phyloP scores from a whole-genome alignment of 1,140 invertebrate species.

The Lepidurus packardi region DNA sequence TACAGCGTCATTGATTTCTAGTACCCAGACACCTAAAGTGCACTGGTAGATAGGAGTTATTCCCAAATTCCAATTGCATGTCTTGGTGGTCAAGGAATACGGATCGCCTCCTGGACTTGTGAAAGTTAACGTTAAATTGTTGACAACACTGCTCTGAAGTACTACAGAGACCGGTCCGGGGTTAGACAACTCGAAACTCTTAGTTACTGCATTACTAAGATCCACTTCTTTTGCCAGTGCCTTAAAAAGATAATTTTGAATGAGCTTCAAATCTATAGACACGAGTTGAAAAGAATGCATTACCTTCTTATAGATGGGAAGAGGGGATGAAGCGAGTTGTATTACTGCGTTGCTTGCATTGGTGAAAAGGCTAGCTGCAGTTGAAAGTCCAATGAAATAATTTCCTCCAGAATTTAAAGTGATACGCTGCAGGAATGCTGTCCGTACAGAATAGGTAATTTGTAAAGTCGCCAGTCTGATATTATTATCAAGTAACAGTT shows the following conservation, averaged over 20 bases:
- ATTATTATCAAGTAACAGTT: background rate
- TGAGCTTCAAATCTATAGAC: background rate
- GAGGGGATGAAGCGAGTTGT: background rate
- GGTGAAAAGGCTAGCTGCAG: background rate
- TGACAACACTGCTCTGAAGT: background rate
- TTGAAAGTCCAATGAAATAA: background rate
- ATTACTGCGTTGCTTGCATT: background rate
- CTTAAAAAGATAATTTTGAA: background rate
- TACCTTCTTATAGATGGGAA: background rate
- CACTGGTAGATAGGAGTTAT: background rate
- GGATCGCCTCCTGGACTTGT: background rate
- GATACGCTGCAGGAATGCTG: background rate
- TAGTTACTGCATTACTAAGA: background rate
- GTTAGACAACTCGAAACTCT: background rate
- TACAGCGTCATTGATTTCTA: background rate
- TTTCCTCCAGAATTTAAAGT: background rate
- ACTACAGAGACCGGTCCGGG: background rate
- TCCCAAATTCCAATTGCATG: background rate
- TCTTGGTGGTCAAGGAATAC: background rate
- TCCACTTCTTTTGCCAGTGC: background rate
- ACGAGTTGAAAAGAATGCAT: background rate
- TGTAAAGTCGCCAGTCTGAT: background rate
- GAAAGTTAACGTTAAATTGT: background rate
- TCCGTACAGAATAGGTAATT: background rate
- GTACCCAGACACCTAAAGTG: background rate